Evolutionary conservation across 2,113 vertebrate genomes (phyloP).

Genomic region (Drymodes brunneopygia): DNA sequence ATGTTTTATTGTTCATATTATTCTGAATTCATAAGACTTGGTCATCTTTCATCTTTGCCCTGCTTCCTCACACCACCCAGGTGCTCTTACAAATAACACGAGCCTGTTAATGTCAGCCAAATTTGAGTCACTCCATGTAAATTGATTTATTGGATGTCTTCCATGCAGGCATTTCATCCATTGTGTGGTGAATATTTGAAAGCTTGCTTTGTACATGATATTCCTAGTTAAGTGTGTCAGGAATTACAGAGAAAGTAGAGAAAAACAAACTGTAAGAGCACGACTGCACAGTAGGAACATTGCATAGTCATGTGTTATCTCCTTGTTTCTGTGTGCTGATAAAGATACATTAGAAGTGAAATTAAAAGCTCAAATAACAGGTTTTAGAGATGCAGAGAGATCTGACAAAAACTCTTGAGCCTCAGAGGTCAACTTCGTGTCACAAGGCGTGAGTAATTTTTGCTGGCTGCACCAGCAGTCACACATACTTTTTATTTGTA

Average conservation of each 20-base stretch:
- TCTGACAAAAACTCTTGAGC: not conserved
- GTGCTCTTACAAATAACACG: not conserved
- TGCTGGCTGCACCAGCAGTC: not conserved
- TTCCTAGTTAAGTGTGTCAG: not conserved
- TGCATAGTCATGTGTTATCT: not conserved
- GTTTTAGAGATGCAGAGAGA: not conserved
- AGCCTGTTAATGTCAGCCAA: not conserved
- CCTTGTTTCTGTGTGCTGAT: not conserved
- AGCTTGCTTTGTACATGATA: not conserved
- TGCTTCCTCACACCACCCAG: not conserved
- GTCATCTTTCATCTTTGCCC: not conserved
- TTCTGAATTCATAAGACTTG: not conserved
- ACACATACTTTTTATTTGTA: not conserved
- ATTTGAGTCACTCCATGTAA: not conserved
- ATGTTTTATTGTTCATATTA: not conserved
- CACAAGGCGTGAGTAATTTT: not conserved
- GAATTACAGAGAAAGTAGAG: not conserved
- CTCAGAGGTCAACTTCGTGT: not conserved
- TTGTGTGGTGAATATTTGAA: not conserved
- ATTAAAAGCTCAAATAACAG: not conserved
- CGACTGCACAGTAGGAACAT: not conserved
- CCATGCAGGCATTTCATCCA: not conserved
- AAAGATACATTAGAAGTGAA: not conserved
- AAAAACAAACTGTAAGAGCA: not conserved
- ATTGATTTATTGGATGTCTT: not conserved